Base-by-base conservation (phyloP, 2,797 vertebrate species). In the Crocodylus rhombifer region DNA sequence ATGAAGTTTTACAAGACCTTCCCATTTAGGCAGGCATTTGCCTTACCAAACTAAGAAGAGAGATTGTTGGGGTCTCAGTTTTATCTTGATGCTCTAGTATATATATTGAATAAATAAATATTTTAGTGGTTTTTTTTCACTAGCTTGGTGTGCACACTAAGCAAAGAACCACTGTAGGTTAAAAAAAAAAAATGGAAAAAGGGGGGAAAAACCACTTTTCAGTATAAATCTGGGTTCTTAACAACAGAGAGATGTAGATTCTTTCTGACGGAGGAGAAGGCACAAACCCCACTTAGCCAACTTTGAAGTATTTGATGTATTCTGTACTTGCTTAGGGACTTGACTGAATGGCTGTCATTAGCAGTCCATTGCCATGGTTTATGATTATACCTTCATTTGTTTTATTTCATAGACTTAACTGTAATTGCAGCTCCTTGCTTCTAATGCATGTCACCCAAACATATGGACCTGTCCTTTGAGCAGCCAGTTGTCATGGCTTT, bases 361-460 rank as follows among this genome's bases (percentile, higher is more conserved):
- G 65, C 79, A 74, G 83, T 56, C 77, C 74, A 56, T 14, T 82
- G 62, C 61, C 82, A 33, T 10, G 58, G 12, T 23, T 91, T 79
- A 42, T 14, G 28, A 88, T 91, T 88, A 84, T 6, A 67, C 2
- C 23, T 77, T 62, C 58, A 23, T 23, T 74, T 82, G 33, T 51
- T 51, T 51, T 61, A 28, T 74, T 91, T 84, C 80, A 76, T 87
- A 6, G 82, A 64, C n/a, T 92, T 77, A 57, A 74, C 5, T 77
- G 63, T 75, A 95, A 86, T 63, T 69, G 69, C 78, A 63, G n/a
- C 12, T 58, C 84, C 91, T 92, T 93, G 71, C 61, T 94, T 77
- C 33, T 71, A 75, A 85, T 55, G 65, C 80, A 80, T 51, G 83
- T 69, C 57, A 94, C 69, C 76, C 86, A 79, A 86, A 30, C 86